A percentile compares a stretch with the other conserved stretches of the same genome.
Conservation (phyloP, 2,797 vertebrate species). For the Atherinosoma microstoma region DNA sequence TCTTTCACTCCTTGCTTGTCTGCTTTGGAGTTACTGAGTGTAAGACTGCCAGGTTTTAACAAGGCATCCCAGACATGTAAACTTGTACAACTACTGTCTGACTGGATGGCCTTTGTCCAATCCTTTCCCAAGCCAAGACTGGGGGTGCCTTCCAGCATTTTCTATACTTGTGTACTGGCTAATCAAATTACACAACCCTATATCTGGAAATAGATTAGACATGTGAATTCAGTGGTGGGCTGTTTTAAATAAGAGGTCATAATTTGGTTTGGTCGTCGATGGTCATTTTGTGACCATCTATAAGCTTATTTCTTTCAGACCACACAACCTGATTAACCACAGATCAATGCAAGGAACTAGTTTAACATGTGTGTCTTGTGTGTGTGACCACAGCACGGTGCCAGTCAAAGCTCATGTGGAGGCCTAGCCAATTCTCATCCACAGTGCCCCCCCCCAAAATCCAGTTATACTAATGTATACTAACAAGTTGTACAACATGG, state of each 20-base stretch:
- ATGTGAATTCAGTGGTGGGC: constrained; percentile 33
- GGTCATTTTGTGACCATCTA: not conserved
- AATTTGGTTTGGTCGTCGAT: constrained; percentile 31
- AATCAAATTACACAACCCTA: constrained; percentile 47
- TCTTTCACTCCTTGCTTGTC: constrained; percentile 28
- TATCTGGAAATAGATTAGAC: constrained; percentile 35
- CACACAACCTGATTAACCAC: not conserved
- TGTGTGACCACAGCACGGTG: not conserved
- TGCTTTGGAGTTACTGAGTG: constrained; percentile 35
- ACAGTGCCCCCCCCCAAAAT: not conserved
- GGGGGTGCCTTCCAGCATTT: constrained; percentile 36
- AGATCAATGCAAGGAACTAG: constrained; percentile 1
- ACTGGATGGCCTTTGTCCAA: constrained; percentile 33
- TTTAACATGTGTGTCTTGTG: constrained; percentile 3
- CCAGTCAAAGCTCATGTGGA: too few relatives aligned
- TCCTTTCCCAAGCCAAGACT: constrained; percentile 11
- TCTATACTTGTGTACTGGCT: constrained; percentile 34
- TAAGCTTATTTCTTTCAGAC: constrained; percentile 4
- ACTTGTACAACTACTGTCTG: constrained; percentile 46
- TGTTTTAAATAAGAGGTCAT: constrained; percentile 53
- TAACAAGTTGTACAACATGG: not conserved
- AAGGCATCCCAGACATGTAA: constrained; percentile 65
- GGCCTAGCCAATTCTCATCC: not conserved
- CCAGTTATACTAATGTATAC: not conserved
- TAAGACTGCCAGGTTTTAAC: constrained; percentile 59